Evolutionary conservation across 2,797 vertebrate species (phyloP).

Genomic region (Halcyon badia): DNA sequence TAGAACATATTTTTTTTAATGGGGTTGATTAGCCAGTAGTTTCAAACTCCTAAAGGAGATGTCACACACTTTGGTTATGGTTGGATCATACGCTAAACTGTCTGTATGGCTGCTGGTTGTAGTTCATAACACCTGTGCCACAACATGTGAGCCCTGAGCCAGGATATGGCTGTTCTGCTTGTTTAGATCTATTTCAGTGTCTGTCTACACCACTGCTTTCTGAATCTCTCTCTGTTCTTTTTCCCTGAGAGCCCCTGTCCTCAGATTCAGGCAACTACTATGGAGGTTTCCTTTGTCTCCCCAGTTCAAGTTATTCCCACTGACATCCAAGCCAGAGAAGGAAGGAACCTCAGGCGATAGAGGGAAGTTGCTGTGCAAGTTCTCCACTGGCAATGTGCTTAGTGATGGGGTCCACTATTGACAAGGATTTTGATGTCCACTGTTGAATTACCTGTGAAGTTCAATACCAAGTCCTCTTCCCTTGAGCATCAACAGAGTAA

Average conservation of each 20-base stretch:
- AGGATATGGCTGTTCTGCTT: background rate
- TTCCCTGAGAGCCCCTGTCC: background rate
- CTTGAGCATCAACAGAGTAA: background rate
- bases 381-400: background rate
- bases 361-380: background rate
- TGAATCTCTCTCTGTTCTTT: background rate
- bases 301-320: background rate
- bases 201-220: background rate
- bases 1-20: background rate
- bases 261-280: background rate
- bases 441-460: background rate
- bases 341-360: background rate
- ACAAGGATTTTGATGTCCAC: background rate
- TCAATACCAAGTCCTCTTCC: background rate
- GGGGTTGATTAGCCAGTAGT: background rate
- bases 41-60: background rate
- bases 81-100: background rate
- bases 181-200: background rate
- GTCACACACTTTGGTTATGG: background rate
- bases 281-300: background rate
- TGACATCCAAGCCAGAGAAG: background rate
- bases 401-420: background rate
- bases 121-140: fast-evolving
- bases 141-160: fast-evolving
- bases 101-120: background rate